These are phyloP conservation scores for Ferrisia virgata DNA, from an alignment of 2,888 invertebrate genomes.

Conservation along the genomic window DNA sequence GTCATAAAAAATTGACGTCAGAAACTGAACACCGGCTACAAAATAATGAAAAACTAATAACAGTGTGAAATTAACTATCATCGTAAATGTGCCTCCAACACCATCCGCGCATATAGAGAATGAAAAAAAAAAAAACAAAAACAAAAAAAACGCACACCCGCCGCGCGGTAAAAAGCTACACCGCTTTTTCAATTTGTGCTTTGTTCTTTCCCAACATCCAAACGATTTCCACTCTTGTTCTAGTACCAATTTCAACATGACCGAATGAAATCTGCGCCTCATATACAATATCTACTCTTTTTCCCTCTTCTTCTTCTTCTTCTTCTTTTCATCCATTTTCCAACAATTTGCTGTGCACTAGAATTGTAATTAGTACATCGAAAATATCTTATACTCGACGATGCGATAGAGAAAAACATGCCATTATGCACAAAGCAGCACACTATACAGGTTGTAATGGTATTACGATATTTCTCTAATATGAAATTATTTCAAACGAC, in stretches of 20 bases:
- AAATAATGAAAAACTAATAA: slow-evolving; percentile 28
- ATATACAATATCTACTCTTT: background rate
- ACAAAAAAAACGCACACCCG: background rate
- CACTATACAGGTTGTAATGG: background rate
- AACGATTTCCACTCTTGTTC: no score
- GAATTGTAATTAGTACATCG: background rate
- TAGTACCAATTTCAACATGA: background rate
- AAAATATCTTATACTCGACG: background rate
- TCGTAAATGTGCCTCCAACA: background rate
- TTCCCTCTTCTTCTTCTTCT: background rate
- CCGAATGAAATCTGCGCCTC: background rate
- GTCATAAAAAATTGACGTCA: slow-evolving; percentile 25
- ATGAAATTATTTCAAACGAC: slow-evolving; percentile 13
- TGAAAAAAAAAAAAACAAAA: background rate
- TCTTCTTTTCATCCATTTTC: background rate
- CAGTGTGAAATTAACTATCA: slow-evolving; percentile 28
- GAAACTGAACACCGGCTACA: slow-evolving; percentile 26
- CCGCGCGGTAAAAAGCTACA: background rate
- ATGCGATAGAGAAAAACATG: background rate
- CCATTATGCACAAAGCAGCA: background rate
- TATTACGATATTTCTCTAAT: slow-evolving; percentile 6
- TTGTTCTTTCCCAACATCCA: background rate
- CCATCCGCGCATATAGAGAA: background rate
- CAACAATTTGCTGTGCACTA: background rate
- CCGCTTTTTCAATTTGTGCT: background rate